Percentiles rank a stretch among this genome's conserved stretches.
Evolutionary conservation across 2,113 vertebrate species (phyloP).

Genomic region (Hemiscyllium ocellatum): DNA sequence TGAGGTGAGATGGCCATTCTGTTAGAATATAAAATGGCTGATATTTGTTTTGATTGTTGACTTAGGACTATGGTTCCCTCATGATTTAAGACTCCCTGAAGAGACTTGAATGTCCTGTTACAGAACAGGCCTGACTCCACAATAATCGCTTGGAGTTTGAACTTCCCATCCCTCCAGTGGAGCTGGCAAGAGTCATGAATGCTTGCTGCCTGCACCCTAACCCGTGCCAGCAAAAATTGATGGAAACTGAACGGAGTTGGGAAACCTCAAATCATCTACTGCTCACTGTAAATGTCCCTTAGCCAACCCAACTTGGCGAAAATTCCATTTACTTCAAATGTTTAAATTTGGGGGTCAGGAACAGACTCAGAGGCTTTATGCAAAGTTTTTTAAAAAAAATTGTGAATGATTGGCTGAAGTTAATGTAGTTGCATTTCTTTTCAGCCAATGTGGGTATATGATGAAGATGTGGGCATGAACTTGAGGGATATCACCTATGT

Average conservation of each 20-base stretch:
- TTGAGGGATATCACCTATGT: constrained; percentile 92
- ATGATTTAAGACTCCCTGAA: background rate
- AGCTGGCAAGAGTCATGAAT: too few relatives aligned
- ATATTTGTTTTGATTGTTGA: background rate
- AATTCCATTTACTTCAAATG: too few relatives aligned
- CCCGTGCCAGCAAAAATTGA: background rate
- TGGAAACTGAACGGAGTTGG: too few relatives aligned
- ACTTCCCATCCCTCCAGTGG: background rate
- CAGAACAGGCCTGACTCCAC: background rate
- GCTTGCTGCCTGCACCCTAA: background rate
- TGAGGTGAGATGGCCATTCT: background rate
- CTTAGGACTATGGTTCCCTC: background rate
- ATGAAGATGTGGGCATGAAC: constrained; percentile 94
- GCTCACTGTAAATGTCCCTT: too few relatives aligned
- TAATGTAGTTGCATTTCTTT: constrained; percentile 42
- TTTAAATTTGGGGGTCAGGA: background rate
- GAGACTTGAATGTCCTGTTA: background rate
- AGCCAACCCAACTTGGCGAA: too few relatives aligned
- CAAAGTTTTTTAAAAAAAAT: too few relatives aligned
- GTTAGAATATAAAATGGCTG: background rate
- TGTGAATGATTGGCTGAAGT: background rate
- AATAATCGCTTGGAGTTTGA: background rate
- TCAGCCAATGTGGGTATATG: constrained; percentile 96
- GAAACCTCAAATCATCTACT: too few relatives aligned
- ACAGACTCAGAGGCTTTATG: background rate